Evolutionary conservation across 2,797 vertebrate genomes (phyloP), one percentile per base, ranked within the genome.

Genomic region (Selene dorsalis): DNA sequence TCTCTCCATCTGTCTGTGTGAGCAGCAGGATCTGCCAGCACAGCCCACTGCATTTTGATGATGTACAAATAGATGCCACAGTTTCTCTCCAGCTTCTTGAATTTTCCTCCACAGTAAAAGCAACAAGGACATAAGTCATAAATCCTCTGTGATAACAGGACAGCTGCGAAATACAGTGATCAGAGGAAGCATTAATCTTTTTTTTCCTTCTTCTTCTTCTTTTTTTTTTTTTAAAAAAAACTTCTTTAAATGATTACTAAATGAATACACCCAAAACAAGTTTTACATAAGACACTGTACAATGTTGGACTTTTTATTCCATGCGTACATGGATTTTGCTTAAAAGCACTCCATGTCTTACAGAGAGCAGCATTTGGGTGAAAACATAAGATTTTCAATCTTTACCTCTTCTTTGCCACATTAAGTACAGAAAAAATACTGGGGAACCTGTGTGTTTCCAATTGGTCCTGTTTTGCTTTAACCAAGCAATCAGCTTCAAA

Each of bases 1-100:
- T 83, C 73, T 80, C 64, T 77, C 82, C 73, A 43, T 80, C 73
- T 80, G 69, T 76, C 71, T 71, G 26, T 68, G 55, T 57, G 66
- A 50, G 80, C 48, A 8, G 67, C 77, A 30, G 58, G 61, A 76
- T 75, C 71, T 66, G 72, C 73, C 76, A 63, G 56, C 22, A 41
- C 69, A 39, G 41, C 68, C 28, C 64, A 28, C 43, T 26, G 5
- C 57, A 67, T 84, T 80, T 59, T 79, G 61, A 80, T 60, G 43
- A 80, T 47, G 52, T 52, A 47, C 64, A 60, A 76, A 86, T 41
- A 38, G 55, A 70, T 70, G 22, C 24, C 12, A 26, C 11, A 0
- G 6, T 52, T 72, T 83, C 32, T 9, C 7, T 35, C 26, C 74
- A 87, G 61, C 35, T 60, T 43, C 39, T 61, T 59, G 72, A 69